Evolutionary conservation across 2,113 vertebrate species (phyloP).

Genomic region (Antechinus flavipes): DNA sequence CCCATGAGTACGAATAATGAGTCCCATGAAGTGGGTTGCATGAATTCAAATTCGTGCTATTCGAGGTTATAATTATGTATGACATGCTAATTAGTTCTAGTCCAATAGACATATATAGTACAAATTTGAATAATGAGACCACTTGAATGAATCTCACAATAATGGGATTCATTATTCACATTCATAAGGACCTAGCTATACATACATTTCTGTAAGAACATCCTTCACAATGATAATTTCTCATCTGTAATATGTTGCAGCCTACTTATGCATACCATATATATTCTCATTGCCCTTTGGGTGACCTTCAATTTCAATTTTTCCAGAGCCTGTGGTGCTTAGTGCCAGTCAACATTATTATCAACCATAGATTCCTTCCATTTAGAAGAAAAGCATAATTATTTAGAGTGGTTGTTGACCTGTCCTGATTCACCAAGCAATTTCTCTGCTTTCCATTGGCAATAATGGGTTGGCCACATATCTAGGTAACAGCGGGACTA

Average conservation of each 20-base stretch:
- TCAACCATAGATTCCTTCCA: not conserved
- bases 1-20: not conserved
- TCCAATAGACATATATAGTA: not conserved
- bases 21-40: not conserved
- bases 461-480: not conserved
- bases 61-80: not conserved
- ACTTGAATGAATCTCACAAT: not conserved
- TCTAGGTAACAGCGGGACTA: not conserved
- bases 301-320: not conserved
- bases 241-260: not conserved
- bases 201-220: not conserved
- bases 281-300: not conserved
- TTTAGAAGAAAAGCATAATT: not conserved
- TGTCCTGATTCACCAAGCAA: not conserved
- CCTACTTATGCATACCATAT: not conserved
- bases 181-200: not conserved
- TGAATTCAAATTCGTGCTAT: not conserved
- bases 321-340: not conserved
- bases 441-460: not conserved
- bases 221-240: not conserved
- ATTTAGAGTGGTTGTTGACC: not conserved
- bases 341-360: not conserved
- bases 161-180: not conserved
- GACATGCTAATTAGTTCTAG: not conserved
- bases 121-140: not conserved